phyloP scores from a whole-genome alignment of 2,888 invertebrate species.

The Rutpela maculata region DNA sequence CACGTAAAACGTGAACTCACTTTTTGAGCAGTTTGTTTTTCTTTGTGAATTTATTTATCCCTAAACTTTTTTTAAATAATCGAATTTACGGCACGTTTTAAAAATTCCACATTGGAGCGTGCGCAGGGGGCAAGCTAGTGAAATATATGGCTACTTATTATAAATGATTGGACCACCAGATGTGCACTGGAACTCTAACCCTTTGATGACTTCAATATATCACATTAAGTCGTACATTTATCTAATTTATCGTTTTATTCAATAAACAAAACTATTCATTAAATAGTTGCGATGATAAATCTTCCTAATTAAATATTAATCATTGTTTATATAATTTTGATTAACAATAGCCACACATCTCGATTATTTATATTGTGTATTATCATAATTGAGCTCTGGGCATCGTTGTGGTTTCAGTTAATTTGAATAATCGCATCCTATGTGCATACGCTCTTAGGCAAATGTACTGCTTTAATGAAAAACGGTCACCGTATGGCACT shows the following conservation, averaged over 20 bases:
- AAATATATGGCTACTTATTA: neutral
- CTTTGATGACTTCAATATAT: constrained; percentile 27
- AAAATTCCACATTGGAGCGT: no score
- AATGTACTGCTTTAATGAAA: neutral
- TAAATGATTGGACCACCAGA: constrained; percentile 18
- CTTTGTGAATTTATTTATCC: no score
- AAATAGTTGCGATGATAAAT: constrained; percentile 47
- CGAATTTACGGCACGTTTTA: no score
- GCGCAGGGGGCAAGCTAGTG: neutral
- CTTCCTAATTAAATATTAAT: constrained; percentile 7
- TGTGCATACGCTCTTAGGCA: neutral
- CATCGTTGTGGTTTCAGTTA: constrained; percentile 40
- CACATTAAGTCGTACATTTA: constrained; percentile 22
- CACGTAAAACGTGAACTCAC: no score
- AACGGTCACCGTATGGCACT: no score
- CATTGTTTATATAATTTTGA: constrained; percentile 32
- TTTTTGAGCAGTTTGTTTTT: no score
- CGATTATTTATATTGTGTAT: constrained; percentile 36
- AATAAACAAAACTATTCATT: constrained; percentile 48
- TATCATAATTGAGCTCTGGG: constrained; percentile 34
- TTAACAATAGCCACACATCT: constrained; percentile 11
- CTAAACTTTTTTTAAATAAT: no score
- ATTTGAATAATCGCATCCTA: constrained; percentile 24
- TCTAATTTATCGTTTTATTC: constrained; percentile 48
- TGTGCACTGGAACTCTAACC: constrained; percentile 26